A percentile compares a stretch with the other conserved stretches of the same genome.
Evolutionary conservation across 2,797 vertebrate genomes (phyloP).

Genomic region (Xiphorhynchus erythropygius): DNA sequence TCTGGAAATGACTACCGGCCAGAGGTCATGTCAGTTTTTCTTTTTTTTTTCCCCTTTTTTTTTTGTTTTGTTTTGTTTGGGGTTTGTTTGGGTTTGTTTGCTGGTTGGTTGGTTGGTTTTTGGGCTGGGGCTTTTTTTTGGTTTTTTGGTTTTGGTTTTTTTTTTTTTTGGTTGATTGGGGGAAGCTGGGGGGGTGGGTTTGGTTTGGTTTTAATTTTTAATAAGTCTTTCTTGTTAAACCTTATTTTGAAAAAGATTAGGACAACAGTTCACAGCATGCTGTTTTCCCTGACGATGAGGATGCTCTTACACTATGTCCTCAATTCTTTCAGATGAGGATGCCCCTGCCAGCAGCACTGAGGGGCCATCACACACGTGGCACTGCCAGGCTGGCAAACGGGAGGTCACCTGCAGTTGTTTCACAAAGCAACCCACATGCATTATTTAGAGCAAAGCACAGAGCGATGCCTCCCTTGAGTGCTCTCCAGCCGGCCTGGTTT

Average conservation of each 20-base stretch:
- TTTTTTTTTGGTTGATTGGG: too few relatives aligned
- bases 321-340: background rate
- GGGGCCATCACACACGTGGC: background rate
- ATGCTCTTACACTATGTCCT: background rate
- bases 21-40: background rate
- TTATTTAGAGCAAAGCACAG: slow-evolving; percentile 11
- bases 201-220: background rate
- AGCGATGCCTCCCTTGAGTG: background rate
- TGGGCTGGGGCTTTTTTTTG: background rate
- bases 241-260: background rate
- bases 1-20: background rate
- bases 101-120: too few relatives aligned
- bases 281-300: fast-evolving
- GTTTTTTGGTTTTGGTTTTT: too few relatives aligned
- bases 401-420: background rate
- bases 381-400: background rate
- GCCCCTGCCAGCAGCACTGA: background rate
- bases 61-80: background rate
- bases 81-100: too few relatives aligned
- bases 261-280: background rate
- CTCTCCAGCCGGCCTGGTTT: background rate
- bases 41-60: background rate
- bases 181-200: too few relatives aligned
- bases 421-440: background rate
- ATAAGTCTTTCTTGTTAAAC: background rate